Percentiles rank a stretch among this genome's conserved stretches.
Evolutionary conservation across 2,888 invertebrate genomes (phyloP).

Genomic region (Eupithecia insigniata): DNA sequence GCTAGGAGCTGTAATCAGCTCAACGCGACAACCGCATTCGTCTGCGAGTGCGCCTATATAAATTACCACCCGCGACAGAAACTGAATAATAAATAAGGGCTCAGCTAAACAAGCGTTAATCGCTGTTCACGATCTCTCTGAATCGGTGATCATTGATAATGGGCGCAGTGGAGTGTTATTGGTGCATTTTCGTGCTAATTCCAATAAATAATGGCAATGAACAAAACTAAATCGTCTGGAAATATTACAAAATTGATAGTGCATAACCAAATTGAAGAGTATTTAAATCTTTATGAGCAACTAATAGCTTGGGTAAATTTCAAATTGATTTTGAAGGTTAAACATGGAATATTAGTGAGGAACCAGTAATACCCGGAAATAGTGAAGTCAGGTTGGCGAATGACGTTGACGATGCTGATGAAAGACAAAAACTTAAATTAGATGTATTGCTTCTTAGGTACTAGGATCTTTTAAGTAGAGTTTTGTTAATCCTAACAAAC

Average conservation of each 20-base stretch:
- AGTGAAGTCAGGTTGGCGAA: not conserved
- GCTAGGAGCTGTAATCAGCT: constrained; percentile 52
- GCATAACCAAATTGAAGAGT: constrained; percentile 12
- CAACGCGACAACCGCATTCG: constrained; percentile 54
- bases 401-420: not conserved
- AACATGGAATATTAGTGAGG: not conserved
- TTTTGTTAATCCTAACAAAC: constrained; percentile 15
- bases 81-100: constrained; percentile 56
- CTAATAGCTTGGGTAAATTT: not conserved
- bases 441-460: not conserved
- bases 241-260: constrained; percentile 23
- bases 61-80: constrained; percentile 52
- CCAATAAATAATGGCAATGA: constrained; percentile 27
- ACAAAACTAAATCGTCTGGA: constrained; percentile 34
- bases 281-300: not conserved
- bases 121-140: constrained; percentile 50
- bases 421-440: not conserved
- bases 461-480: not conserved
- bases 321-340: not conserved
- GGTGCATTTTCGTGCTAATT: constrained; percentile 46
- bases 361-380: not conserved
- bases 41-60: constrained; percentile 55
- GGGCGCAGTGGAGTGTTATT: constrained; percentile 47
- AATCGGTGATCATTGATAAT: constrained; percentile 53
- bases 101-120: constrained; percentile 52